Percentiles rank a stretch among this genome's conserved stretches.
These are phyloP conservation scores for Laticauda colubrina DNA, from an alignment of 2,113 vertebrate species.

Conservation along the genomic window DNA sequence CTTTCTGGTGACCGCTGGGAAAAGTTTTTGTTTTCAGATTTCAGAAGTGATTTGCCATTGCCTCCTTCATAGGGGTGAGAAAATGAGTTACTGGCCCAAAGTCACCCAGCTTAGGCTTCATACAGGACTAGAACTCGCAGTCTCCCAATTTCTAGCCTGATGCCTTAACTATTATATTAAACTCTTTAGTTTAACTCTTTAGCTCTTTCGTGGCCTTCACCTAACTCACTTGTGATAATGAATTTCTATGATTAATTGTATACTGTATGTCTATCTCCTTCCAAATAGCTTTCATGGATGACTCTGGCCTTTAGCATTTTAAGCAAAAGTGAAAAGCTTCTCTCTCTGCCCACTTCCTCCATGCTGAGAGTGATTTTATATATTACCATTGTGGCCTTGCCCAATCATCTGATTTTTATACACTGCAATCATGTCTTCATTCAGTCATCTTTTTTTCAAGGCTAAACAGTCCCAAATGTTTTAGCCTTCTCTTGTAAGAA, in stretches of 20 bases:
- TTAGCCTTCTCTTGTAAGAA: background rate
- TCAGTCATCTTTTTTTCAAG: background rate
- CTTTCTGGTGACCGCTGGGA: background rate
- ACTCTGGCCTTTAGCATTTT: background rate
- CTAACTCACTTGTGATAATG: background rate
- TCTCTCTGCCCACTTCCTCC: background rate
- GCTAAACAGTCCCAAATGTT: background rate
- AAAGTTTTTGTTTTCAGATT: background rate
- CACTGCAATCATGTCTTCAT: background rate
- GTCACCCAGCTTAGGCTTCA: background rate
- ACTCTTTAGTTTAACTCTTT: background rate
- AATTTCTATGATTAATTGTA: background rate
- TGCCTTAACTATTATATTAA: background rate
- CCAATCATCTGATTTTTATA: background rate
- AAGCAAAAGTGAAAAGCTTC: background rate
- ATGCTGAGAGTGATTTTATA: background rate
- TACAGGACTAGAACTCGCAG: background rate
- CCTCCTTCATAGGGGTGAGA: background rate
- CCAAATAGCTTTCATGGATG: background rate
- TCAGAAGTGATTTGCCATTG: background rate
- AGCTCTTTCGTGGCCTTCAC: background rate
- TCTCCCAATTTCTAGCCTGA: background rate
- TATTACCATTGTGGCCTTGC: background rate
- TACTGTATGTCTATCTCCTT: background rate
- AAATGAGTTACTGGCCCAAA: background rate